phyloP scores from a whole-genome alignment of 2,797 vertebrate species.

The Mareca penelope region DNA sequence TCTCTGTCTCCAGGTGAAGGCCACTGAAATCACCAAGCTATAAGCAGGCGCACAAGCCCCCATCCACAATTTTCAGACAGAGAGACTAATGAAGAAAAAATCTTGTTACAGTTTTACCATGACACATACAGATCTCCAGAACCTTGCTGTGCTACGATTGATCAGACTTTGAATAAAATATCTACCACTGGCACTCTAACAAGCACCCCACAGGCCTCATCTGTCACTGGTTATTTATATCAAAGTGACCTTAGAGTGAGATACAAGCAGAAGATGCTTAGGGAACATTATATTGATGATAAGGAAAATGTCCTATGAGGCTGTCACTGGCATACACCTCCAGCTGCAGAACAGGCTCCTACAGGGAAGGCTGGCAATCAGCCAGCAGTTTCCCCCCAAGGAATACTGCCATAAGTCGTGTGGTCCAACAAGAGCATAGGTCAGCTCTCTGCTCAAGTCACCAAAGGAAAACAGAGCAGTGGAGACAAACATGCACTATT shows the following conservation, averaged over 20 bases:
- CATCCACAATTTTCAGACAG: not conserved
- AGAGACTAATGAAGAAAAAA: not conserved
- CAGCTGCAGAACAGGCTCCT: not conserved
- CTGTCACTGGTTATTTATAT: constrained; percentile 32
- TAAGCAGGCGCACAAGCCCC: not conserved
- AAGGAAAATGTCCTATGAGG: not conserved
- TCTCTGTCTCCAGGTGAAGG: not conserved
- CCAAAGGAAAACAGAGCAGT: not conserved
- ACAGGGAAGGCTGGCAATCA: not conserved
- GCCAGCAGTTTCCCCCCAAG: not conserved
- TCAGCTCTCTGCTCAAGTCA: not conserved
- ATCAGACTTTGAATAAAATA: constrained; percentile 5
- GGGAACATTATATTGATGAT: not conserved
- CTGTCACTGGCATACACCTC: not conserved
- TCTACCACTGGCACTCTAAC: not conserved
- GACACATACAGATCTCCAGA: not conserved
- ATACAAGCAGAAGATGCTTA: constrained; percentile 7
- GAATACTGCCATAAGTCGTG: accelerated
- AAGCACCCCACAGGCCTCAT: constrained; percentile 32
- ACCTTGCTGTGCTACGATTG: not conserved
- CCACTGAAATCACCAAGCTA: not conserved
- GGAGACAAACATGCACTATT: accelerated
- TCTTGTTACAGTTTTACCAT: not conserved
- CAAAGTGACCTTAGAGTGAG: constrained; percentile 23
- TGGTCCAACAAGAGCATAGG: not conserved